Conservation (phyloP, 2,113 vertebrate genomes). For the Alosa alosa region DNA sequence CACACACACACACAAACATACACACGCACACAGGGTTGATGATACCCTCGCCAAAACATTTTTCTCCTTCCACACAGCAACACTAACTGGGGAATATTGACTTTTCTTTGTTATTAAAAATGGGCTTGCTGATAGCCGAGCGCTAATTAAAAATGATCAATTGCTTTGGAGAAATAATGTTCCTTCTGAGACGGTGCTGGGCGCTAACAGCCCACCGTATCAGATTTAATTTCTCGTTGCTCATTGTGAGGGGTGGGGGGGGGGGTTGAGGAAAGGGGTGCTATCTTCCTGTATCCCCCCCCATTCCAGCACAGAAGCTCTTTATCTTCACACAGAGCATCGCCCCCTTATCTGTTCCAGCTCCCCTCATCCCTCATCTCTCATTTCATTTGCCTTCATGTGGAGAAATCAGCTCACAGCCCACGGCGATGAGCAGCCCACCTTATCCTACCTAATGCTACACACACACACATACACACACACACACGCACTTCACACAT, state of each 20-base stretch:
- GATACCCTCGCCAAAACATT: background rate
- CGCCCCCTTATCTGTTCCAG: background rate
- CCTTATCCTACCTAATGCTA: background rate
- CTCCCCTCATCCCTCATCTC: background rate
- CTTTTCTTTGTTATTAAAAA: conserved; percentile 38
- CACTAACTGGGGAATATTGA: conserved; percentile 34
- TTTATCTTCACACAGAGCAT: background rate
- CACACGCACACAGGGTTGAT: background rate
- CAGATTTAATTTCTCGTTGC: conserved; percentile 46
- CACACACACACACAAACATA: background rate
- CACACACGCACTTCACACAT: background rate
- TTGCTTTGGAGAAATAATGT: conserved; percentile 40
- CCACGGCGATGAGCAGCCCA: background rate
- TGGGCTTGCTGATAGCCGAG: conserved; percentile 41
- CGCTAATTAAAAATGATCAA: conserved; percentile 52
- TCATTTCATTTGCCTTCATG: background rate
- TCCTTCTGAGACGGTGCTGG: conserved; percentile 29
- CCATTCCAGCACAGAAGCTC: background rate
- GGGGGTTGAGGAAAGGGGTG: background rate
- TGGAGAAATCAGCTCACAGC: conserved; percentile 8
- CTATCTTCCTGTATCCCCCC: conserved; percentile 28
- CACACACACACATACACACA: background rate
- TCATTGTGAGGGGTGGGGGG: background rate
- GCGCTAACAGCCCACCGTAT: conserved; percentile 27
- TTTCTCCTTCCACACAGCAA: conserved; percentile 16